Percentiles rank a stretch among this genome's conserved stretches.
Evolutionary conservation across 2,797 vertebrate genomes (phyloP).

Genomic region (Acanthis flammea): DNA sequence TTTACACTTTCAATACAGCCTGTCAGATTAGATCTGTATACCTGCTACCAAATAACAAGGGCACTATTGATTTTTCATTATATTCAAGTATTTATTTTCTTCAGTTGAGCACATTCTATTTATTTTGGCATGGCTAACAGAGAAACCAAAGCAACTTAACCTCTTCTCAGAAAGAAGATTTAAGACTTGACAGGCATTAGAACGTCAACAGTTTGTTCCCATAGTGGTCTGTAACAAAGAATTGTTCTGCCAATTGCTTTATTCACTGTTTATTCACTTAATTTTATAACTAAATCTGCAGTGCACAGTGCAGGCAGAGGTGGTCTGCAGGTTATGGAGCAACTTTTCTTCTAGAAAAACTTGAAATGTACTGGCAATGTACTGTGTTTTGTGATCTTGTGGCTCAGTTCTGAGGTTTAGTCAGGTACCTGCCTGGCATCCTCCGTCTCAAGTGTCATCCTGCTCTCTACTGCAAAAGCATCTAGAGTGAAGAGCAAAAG

Average conservation of each 20-base stretch:
- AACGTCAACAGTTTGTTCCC: neutral
- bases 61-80: conserved; percentile 59
- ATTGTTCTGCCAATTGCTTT: neutral
- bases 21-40: conserved; percentile 47
- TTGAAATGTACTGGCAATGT: neutral
- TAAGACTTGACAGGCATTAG: conserved; percentile 15
- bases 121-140: conserved; percentile 38
- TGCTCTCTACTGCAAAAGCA: neutral
- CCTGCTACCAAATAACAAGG: conserved; percentile 55
- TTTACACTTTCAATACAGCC: conserved; percentile 33
- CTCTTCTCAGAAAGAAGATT: conserved; percentile 11
- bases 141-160: conserved; percentile 37
- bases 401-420: neutral
- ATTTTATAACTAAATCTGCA: neutral
- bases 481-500: neutral
- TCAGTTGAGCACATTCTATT: conserved; percentile 47
- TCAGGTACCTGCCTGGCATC: neutral
- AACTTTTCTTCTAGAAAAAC: neutral
- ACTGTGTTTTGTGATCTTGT: neutral
- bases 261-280: neutral
- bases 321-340: neutral
- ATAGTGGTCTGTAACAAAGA: neutral
- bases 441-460: neutral
- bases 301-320: neutral
- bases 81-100: conserved; percentile 66